phyloP scores from a whole-genome alignment of 2,888 invertebrate genomes.

The Beris morrisii region DNA sequence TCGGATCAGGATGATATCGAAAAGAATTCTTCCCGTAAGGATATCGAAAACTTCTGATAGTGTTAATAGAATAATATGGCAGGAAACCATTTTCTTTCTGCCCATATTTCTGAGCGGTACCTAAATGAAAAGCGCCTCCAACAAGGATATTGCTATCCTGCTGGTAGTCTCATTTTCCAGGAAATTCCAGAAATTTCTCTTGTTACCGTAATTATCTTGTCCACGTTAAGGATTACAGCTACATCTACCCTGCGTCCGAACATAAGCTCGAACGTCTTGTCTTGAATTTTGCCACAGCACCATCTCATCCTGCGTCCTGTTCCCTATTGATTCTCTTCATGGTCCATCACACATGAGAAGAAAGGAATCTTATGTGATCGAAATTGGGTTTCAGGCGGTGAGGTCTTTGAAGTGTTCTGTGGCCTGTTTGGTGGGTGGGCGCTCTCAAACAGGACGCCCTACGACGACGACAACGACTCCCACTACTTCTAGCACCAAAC shows the following conservation, averaged over 20 bases:
- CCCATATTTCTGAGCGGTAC: too few relatives aligned
- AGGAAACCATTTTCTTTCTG: too few relatives aligned
- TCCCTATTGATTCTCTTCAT: background rate
- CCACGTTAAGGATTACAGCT: conserved; percentile 7
- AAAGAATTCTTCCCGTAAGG: too few relatives aligned
- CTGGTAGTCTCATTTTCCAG: too few relatives aligned
- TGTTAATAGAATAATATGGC: too few relatives aligned
- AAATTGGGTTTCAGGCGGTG: background rate
- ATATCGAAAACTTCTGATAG: too few relatives aligned
- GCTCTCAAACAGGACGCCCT: too few relatives aligned
- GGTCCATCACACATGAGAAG: conserved; percentile 8
- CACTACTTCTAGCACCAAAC: background rate
- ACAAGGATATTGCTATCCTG: too few relatives aligned
- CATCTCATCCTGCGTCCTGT: conserved; percentile 2
- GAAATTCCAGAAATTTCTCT: background rate
- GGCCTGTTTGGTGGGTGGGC: background rate
- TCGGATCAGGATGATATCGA: too few relatives aligned
- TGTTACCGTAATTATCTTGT: conserved; percentile 2
- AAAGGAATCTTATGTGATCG: conserved; percentile 1
- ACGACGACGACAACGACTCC: too few relatives aligned
- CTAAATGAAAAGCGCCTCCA: too few relatives aligned
- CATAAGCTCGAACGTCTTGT: conserved; percentile 11
- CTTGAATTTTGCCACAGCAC: background rate
- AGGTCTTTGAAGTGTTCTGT: background rate
- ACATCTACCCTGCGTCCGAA: background rate